Base-by-base conservation (phyloP, 1,140 invertebrate species). In the Caenorhabditis latens region DNA sequence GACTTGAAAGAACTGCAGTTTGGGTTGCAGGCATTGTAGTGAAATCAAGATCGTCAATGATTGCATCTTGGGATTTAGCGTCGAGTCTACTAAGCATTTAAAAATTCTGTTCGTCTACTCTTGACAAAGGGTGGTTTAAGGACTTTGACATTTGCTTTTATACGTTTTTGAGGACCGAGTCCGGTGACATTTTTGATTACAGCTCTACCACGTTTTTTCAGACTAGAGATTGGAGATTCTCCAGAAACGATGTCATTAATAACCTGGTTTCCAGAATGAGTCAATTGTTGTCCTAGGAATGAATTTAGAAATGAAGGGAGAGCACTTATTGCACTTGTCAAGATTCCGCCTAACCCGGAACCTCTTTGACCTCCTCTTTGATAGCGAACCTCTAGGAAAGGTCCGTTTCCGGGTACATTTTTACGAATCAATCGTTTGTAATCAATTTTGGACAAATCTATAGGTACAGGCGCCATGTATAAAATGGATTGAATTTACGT, bases 371-470 rank as follows among this genome's bases (percentile, higher is more conserved):
- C 55, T 19, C 55, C 55, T 58, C 55, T 58, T n/a, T 58, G 55
- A 4, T 58, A 58, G 19, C 55, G 55, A 58, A 58, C 3, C 19
- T 8, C 55, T 16, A 58, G 13, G 19, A 58, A 58, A 58, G 55
- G 55, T 6, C 55, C 55, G 19, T 58, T 58, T n/a, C 55, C 55
- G 19, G 55, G 55, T 58, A 58, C 55, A 58, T 58, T 58, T 58
- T n/a, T 58, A 5, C 55, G 55, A 6, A 58, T 7, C 9, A 58
- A 19, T 16, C 55, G 13, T n/a, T 58, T 58, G 55, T 5, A 58
- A 58, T 58, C 55, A 58, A 58, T n/a, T 58, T 58, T 58, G 13
- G 55, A 58, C n/a, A 58, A 58, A 58, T 58, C 55, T 58, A 58
- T n/a, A 19, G 55, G 55, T 58, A 58, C 19, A 58, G 55, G 55